phyloP scores from a whole-genome alignment of 2,797 vertebrate genomes.

The Artibeus lituratus region DNA sequence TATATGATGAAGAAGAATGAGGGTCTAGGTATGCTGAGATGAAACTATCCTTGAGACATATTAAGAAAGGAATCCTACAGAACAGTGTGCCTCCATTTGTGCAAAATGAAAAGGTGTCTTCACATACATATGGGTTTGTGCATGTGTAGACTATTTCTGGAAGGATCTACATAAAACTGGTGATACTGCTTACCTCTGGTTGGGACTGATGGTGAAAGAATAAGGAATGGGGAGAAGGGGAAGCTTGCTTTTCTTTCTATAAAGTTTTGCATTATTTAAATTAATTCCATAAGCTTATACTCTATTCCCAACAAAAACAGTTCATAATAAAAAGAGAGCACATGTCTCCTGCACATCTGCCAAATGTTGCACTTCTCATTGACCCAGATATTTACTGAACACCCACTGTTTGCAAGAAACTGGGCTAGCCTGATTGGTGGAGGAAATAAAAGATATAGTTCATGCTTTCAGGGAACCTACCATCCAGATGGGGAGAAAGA shows the following conservation, averaged over 20 bases:
- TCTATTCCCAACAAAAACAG: neutral
- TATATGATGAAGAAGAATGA: slow-evolving; percentile 18
- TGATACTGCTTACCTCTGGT: neutral
- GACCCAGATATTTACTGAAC: neutral
- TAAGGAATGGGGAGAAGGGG: neutral
- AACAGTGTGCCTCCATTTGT: neutral
- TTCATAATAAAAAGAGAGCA: neutral
- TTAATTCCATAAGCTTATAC: neutral
- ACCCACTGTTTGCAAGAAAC: neutral
- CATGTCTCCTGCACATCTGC: neutral
- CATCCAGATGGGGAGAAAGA: neutral
- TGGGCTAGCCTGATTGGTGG: neutral
- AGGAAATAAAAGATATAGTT: neutral
- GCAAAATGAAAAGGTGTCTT: neutral
- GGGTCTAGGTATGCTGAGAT: neutral
- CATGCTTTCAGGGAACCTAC: neutral
- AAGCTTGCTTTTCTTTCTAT: neutral
- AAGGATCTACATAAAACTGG: neutral
- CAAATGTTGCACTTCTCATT: neutral
- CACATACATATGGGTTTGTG: neutral
- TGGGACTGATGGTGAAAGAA: neutral
- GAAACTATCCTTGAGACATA: neutral
- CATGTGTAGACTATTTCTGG: neutral
- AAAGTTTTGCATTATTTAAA: slow-evolving; percentile 27
- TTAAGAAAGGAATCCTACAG: neutral